These are phyloP conservation scores for Nomada goodeniana DNA, from an alignment of 2,888 invertebrate genomes.

Conservation along the genomic window DNA sequence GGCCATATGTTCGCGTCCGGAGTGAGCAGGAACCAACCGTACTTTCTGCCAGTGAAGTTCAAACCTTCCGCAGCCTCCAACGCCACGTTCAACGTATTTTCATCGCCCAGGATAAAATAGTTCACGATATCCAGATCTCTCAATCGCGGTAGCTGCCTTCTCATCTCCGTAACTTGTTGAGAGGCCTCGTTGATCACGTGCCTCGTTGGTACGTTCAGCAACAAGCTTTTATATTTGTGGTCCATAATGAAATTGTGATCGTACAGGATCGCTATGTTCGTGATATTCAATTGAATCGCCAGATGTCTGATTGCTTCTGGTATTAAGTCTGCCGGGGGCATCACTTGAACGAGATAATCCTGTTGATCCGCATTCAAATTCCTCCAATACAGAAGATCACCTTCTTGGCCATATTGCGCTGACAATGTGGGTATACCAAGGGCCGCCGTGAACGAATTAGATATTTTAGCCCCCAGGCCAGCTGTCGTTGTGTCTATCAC, in stretches of 20 bases:
- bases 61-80: slow-evolving; percentile 90
- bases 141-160: slow-evolving; percentile 89
- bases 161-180: slow-evolving; percentile 86
- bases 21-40: slow-evolving; percentile 94
- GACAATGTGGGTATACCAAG: slow-evolving; percentile 93
- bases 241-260: slow-evolving; percentile 96
- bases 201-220: slow-evolving; percentile 95
- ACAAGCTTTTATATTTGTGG: slow-evolving; percentile 95
- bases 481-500: slow-evolving; percentile 93
- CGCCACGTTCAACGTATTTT: slow-evolving; percentile 89
- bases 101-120: slow-evolving; percentile 93
- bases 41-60: slow-evolving; percentile 92
- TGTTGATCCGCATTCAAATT: slow-evolving; percentile 89
- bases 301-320: slow-evolving; percentile 93
- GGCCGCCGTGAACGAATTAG: slow-evolving; percentile 93
- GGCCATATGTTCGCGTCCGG: slow-evolving; percentile 89
- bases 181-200: slow-evolving; percentile 92
- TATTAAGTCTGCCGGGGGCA: slow-evolving; percentile 94
- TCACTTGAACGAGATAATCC: slow-evolving; percentile 82
- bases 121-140: slow-evolving; percentile 94
- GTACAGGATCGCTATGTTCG: slow-evolving; percentile 96
- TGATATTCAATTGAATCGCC: slow-evolving; percentile 93
- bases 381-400: slow-evolving; percentile 93
- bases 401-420: slow-evolving; percentile 93
- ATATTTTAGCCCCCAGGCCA: slow-evolving; percentile 92